Conservation (phyloP, 1,140 invertebrate species). For the Lucilia sericata region DNA sequence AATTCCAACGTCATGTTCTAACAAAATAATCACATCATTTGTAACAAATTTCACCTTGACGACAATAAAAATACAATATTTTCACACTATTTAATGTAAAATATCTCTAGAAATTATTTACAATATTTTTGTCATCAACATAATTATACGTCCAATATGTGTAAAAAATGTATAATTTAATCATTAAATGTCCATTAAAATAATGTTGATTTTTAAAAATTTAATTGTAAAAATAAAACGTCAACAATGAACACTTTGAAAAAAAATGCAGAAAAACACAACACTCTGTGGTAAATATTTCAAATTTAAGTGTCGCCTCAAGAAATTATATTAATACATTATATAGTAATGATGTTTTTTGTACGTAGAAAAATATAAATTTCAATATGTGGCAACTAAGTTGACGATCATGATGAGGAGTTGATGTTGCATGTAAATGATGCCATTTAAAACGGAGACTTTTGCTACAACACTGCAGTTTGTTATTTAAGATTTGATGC, state of each 20-base stretch:
- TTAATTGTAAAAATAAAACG: conserved; percentile 11
- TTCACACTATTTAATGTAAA: too few relatives aligned
- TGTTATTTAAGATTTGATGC: not conserved
- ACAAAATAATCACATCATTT: too few relatives aligned
- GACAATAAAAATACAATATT: too few relatives aligned
- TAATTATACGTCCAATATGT: not conserved
- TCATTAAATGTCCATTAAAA: conserved; percentile 21
- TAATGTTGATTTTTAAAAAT: conserved; percentile 21
- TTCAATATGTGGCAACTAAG: not conserved
- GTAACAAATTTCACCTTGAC: too few relatives aligned
- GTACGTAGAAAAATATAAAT: not conserved
- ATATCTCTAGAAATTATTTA: too few relatives aligned
- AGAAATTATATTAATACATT: not conserved
- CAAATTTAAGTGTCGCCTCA: not conserved
- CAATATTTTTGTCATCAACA: too few relatives aligned
- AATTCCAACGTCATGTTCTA: too few relatives aligned
- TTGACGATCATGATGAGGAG: not conserved
- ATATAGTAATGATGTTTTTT: too few relatives aligned
- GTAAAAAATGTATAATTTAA: conserved; percentile 16
- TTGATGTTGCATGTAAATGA: conserved; percentile 33
- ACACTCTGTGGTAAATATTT: conserved; percentile 1
- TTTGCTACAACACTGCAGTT: not conserved
- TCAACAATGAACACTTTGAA: not conserved
- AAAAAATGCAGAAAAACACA: not conserved
- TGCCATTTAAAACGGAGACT: conserved; percentile 4